A percentile compares a stretch with the other conserved stretches of the same genome.
phyloP scores from a whole-genome alignment of 2,888 invertebrate species.

The Limnephilus rhombicus region DNA sequence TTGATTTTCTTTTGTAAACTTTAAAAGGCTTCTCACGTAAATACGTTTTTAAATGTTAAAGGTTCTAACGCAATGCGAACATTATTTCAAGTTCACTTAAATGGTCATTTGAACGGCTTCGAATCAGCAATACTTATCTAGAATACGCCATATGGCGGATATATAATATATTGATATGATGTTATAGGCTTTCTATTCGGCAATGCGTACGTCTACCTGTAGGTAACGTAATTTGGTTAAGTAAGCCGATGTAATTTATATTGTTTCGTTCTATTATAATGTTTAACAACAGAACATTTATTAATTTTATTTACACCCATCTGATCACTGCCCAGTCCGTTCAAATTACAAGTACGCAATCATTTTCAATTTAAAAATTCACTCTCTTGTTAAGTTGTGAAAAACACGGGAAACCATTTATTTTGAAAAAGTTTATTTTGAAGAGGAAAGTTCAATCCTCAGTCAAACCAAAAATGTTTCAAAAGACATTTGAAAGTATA shows the following conservation, averaged over 20 bases:
- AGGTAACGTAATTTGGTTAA: neutral
- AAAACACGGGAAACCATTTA: neutral
- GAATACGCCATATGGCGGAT: neutral
- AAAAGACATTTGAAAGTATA: too few relatives aligned
- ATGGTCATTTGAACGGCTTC: slow-evolving; percentile 10
- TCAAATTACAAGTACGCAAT: neutral
- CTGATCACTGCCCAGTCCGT: too few relatives aligned
- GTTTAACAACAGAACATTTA: too few relatives aligned
- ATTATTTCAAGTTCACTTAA: slow-evolving; percentile 8
- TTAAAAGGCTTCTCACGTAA: neutral
- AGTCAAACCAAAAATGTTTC: too few relatives aligned
- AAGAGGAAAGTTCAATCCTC: too few relatives aligned
- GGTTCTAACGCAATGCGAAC: neutral
- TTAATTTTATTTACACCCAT: too few relatives aligned
- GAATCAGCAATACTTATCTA: neutral
- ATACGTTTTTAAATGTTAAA: neutral
- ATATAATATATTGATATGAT: neutral
- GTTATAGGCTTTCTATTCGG: neutral
- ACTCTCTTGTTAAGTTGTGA: neutral
- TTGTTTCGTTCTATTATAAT: too few relatives aligned
- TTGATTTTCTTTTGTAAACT: neutral
- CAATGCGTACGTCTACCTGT: neutral
- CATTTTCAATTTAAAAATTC: neutral
- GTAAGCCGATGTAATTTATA: neutral
- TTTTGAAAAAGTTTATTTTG: too few relatives aligned